Evolutionary conservation across 1,140 invertebrate genomes (phyloP).

Genomic region (Manduca sexta): DNA sequence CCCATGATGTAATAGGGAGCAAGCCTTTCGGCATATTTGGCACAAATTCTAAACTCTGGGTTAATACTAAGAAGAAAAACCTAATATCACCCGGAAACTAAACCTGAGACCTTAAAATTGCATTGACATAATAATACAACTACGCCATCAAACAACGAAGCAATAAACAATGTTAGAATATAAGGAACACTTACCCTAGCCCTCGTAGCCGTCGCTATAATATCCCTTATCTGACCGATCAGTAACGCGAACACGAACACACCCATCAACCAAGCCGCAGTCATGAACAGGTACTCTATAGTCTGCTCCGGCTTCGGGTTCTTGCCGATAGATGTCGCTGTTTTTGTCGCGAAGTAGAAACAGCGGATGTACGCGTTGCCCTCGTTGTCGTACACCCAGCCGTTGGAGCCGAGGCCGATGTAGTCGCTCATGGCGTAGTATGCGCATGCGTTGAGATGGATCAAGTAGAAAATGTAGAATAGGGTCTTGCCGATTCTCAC

Average conservation of each 20-base stretch:
- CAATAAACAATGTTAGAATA: not conserved
- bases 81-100: too few relatives aligned
- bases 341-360: slow-evolving; percentile 97
- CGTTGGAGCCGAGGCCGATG: slow-evolving; percentile 86
- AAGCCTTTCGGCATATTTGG: too few relatives aligned
- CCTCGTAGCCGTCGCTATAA: slow-evolving; percentile 91
- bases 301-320: slow-evolving; percentile 93
- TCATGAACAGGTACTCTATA: slow-evolving; percentile 94
- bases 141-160: too few relatives aligned
- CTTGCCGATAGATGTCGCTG: slow-evolving; percentile 96
- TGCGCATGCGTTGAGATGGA: slow-evolving; percentile 94
- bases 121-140: too few relatives aligned
- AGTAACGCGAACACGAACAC: slow-evolving; percentile 96
- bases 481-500: slow-evolving; percentile 89
- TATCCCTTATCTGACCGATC: slow-evolving; percentile 95
- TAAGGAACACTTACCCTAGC: slow-evolving; percentile 66
- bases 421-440: slow-evolving; percentile 90
- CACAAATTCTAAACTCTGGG: too few relatives aligned
- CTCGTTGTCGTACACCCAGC: slow-evolving; percentile 89
- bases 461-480: slow-evolving; percentile 94
- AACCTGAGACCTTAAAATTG: too few relatives aligned
- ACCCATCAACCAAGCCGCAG: slow-evolving; percentile 93
- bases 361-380: slow-evolving; percentile 91
- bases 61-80: too few relatives aligned
- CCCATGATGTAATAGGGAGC: too few relatives aligned